Conservation (phyloP, 2,888 invertebrate species). For the Folsomia candida region DNA sequence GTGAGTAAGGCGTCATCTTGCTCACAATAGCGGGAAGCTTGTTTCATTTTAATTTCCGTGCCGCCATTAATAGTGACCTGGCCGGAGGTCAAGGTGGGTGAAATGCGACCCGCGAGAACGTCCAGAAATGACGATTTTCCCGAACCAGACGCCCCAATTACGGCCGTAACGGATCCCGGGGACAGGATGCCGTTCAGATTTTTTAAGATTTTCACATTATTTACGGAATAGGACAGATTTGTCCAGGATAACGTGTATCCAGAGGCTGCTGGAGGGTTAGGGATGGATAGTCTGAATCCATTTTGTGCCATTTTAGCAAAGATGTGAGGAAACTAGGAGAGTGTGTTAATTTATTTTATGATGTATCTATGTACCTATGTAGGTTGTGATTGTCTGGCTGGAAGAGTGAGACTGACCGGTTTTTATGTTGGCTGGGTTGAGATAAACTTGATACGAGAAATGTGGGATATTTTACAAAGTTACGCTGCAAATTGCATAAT, state of each 20-base stretch:
- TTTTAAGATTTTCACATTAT: not conserved
- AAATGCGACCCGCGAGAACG: not conserved
- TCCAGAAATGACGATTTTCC: conserved; percentile 11
- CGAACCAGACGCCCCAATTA: conserved; percentile 12
- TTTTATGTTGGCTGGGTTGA: no score
- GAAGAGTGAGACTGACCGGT: no score
- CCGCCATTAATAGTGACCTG: not conserved
- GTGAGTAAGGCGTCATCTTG: conserved; percentile 10
- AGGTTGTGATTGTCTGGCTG: no score
- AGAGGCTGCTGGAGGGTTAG: not conserved
- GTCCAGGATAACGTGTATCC: not conserved
- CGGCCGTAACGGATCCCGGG: conserved; percentile 3
- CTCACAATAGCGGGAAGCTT: conserved; percentile 6
- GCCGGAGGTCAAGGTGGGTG: not conserved
- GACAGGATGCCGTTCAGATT: conserved; percentile 3
- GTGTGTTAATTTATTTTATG: no score
- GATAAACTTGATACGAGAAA: no score
- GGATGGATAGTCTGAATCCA: not conserved
- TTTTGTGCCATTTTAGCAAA: no score
- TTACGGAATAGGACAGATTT: not conserved
- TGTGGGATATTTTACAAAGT: no score
- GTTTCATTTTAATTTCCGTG: not conserved
- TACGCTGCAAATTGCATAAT: no score
- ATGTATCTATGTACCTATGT: no score
- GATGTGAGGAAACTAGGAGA: no score